These are phyloP conservation scores for Lytechinus pictus DNA, from an alignment of 35 echinoderm and acorn worm genomes.

Conservation along the genomic window DNA sequence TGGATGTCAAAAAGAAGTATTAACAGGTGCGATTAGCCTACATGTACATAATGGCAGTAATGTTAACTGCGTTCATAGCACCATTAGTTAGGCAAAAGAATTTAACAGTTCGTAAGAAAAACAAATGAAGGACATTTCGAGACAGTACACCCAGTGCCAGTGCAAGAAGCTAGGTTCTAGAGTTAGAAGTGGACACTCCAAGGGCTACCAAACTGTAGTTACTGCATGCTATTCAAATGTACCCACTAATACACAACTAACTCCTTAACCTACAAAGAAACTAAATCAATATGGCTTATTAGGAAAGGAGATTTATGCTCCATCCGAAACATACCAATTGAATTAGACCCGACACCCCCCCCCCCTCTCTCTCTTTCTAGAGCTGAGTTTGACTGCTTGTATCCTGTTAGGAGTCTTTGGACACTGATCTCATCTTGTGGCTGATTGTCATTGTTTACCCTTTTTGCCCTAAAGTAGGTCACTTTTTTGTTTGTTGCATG, in stretches of 20 bases:
- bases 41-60: no score
- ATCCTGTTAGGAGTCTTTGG: background rate
- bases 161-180: background rate
- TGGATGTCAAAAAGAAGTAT: no score
- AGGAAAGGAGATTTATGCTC: background rate
- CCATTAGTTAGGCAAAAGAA: background rate
- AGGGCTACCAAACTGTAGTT: background rate
- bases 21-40: no score
- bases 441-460: background rate
- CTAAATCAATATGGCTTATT: slow-evolving; percentile 20
- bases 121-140: background rate
- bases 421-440: background rate
- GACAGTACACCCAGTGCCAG: background rate
- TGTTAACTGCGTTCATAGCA: no score
- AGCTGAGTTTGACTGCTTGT: background rate
- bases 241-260: background rate
- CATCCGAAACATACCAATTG: background rate
- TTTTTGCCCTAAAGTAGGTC: background rate
- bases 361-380: background rate
- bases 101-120: background rate
- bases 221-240: background rate
- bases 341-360: background rate
- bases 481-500: slow-evolving; percentile 5
- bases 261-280: background rate
- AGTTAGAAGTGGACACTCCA: slow-evolving; percentile 29